Percentiles rank a stretch among this genome's conserved stretches.
Evolutionary conservation across 2,797 vertebrate genomes (phyloP).

Genomic region (Hipposideros larvatus): DNA sequence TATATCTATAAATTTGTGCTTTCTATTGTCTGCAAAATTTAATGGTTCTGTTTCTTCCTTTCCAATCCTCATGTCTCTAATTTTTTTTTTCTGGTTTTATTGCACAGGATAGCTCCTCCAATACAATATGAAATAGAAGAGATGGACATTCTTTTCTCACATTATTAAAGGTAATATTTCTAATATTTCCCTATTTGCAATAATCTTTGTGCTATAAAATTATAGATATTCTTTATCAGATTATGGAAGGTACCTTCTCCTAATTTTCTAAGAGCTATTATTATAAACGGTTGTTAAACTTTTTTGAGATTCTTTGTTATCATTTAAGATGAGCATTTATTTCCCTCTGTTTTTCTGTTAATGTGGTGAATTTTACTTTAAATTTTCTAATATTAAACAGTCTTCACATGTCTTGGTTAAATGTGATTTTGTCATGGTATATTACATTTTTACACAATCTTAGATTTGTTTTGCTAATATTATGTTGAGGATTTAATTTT

Average conservation of each 20-base stretch:
- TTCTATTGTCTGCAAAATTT: neutral
- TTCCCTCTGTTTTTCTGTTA: neutral
- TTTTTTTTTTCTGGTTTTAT: neutral
- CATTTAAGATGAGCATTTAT: neutral
- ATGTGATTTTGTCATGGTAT: neutral
- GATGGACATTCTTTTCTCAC: neutral
- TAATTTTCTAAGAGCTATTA: neutral
- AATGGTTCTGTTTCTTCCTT: neutral
- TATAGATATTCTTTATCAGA: neutral
- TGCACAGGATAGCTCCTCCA: neutral
- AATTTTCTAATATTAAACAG: neutral
- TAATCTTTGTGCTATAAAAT: neutral
- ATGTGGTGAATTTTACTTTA: neutral
- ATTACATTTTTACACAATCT: neutral
- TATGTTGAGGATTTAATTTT: neutral
- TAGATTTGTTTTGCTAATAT: neutral
- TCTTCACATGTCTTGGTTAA: neutral
- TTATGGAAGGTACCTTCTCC: neutral
- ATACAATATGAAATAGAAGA: neutral
- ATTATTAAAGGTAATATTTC: neutral
- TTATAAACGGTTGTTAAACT: neutral
- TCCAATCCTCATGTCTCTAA: neutral
- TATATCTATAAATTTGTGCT: neutral
- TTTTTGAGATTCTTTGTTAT: neutral
- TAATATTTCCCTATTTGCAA: neutral